These are phyloP conservation scores for Bujurquina vittata DNA, from an alignment of 2,113 vertebrate genomes.

Conservation along the genomic window DNA sequence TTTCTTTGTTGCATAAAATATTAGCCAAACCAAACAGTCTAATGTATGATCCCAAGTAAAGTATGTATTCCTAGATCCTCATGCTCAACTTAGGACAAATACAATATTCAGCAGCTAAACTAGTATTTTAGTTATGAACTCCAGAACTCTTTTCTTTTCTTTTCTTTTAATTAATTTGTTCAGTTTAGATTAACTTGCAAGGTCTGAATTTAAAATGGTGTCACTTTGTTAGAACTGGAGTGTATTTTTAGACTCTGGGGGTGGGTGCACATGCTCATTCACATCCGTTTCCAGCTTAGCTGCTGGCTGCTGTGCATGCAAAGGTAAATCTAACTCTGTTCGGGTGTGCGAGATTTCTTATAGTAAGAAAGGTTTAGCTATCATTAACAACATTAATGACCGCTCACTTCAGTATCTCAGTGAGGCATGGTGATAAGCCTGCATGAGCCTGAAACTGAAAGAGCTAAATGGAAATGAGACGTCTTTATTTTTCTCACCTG, in stretches of 20 bases:
- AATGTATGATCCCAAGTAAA: neutral
- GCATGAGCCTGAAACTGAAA: neutral
- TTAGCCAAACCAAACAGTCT: neutral
- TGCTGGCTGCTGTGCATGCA: neutral
- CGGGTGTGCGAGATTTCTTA: neutral
- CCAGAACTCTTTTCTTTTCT: neutral
- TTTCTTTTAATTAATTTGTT: neutral
- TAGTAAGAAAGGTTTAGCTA: neutral
- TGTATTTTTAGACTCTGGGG: slow-evolving; percentile 5
- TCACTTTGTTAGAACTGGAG: neutral
- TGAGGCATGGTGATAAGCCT: neutral
- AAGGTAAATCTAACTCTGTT: neutral
- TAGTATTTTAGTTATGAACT: neutral
- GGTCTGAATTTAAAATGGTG: neutral
- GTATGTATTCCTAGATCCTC: neutral
- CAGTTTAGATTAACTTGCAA: neutral
- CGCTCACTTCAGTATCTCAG: neutral
- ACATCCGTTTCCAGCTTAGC: neutral
- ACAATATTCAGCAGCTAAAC: neutral
- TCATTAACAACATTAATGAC: neutral
- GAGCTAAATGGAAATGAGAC: neutral
- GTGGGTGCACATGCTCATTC: neutral
- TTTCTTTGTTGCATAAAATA: neutral
- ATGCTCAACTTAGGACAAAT: neutral
- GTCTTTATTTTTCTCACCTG: slow-evolving; percentile 14